Evolutionary conservation across 2,888 invertebrate species (phyloP).

Genomic region (Vandiemenella viatica): DNA sequence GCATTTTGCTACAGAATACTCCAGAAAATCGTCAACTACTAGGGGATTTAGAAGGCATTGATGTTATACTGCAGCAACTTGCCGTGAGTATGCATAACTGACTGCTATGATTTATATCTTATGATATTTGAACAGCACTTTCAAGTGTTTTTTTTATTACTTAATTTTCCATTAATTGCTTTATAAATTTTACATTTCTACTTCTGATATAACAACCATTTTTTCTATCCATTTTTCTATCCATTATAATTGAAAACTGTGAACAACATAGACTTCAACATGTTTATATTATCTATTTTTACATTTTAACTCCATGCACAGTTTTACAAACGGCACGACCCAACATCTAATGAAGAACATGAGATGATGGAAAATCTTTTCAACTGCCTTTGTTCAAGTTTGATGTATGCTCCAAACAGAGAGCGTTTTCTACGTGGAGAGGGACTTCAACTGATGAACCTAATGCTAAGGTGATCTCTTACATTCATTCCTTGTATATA

Average conservation of each 20-base stretch:
- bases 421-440: constrained; percentile 90
- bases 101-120: too few relatives aligned
- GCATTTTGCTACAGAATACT: constrained; percentile 84
- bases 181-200: constrained; percentile 3
- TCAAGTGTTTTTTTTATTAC: too few relatives aligned
- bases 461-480: constrained; percentile 85
- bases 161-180: not conserved
- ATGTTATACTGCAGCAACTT: constrained; percentile 85
- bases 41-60: constrained; percentile 92
- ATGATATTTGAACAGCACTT: too few relatives aligned
- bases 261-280: too few relatives aligned
- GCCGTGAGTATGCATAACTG: constrained; percentile 53
- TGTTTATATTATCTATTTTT: constrained; percentile 12
- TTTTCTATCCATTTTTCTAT: too few relatives aligned
- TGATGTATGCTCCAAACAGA: constrained; percentile 77
- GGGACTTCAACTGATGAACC: constrained; percentile 96
- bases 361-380: constrained; percentile 99
- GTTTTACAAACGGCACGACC: constrained; percentile 91
- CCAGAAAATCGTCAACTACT: constrained; percentile 64
- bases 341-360: constrained; percentile 77
- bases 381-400: constrained; percentile 83
- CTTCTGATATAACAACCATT: too few relatives aligned
- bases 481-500: too few relatives aligned
- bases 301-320: constrained; percentile 26
- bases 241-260: too few relatives aligned